Conservation (phyloP, 2,113 vertebrate species). For the Scomber scombrus region DNA sequence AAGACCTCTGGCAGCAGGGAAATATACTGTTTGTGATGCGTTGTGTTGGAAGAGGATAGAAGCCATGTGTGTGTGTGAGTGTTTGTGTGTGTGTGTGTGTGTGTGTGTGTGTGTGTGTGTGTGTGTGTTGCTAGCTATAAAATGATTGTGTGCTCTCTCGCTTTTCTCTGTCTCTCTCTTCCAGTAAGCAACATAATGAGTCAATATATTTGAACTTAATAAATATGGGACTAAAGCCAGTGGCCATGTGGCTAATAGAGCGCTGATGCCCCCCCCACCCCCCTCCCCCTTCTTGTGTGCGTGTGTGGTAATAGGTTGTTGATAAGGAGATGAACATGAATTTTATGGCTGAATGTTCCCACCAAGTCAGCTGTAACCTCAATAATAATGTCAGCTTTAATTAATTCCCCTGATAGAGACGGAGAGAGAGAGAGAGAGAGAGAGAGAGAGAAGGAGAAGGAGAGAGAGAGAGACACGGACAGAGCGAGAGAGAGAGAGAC, state of each 20-base stretch:
- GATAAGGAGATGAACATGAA: conserved; percentile 36
- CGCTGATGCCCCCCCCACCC: background rate
- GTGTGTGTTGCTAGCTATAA: background rate
- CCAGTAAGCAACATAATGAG: conserved; percentile 9
- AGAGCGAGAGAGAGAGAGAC: too few species aligned
- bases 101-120: conserved; percentile 1
- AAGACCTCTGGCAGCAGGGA: background rate
- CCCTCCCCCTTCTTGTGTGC: background rate
- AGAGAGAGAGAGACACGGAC: too few species aligned
- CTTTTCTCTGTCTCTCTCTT: too few species aligned
- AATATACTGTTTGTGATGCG: background rate
- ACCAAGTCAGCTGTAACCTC: background rate
- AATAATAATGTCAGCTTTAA: conserved; percentile 36
- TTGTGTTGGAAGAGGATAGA: background rate
- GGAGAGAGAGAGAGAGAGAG: too few species aligned
- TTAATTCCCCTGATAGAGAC: conserved; percentile 36
- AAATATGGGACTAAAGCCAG: background rate
- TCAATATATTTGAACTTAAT: conserved; percentile 21
- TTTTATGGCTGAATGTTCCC: conserved; percentile 45
- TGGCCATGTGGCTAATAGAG: conserved; percentile 29
- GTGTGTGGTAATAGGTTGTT: conserved; percentile 24
- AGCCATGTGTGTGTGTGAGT: background rate
- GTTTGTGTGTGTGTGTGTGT: background rate
- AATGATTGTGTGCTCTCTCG: too few species aligned
- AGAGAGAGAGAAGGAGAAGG: too few species aligned